These are phyloP conservation scores for Hippopotamus amphibius DNA, from an alignment of 2,113 vertebrate genomes.

Conservation along the genomic window DNA sequence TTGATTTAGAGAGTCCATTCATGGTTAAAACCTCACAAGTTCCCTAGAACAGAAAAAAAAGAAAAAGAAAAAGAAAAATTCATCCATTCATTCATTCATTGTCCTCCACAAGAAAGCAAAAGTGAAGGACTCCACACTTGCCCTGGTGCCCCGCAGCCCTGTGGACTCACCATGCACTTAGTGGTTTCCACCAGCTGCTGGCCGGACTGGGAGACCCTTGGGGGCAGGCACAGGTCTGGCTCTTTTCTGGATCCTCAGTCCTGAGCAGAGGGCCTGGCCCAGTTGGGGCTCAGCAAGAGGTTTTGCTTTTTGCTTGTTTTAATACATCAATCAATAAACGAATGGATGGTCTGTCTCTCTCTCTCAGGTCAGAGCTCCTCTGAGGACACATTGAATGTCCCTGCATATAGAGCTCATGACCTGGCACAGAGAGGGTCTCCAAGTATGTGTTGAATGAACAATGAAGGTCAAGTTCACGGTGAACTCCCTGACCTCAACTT, in stretches of 20 bases:
- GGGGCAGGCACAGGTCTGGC: not conserved
- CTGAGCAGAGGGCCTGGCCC: not conserved
- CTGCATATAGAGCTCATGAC: not conserved
- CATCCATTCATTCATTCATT: not conserved
- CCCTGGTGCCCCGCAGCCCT: not conserved
- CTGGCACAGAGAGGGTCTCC: not conserved
- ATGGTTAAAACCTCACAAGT: not conserved
- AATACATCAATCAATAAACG: not conserved
- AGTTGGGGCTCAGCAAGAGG: not conserved
- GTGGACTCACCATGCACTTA: not conserved
- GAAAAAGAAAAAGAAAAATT: not conserved
- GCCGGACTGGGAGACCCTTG: not conserved
- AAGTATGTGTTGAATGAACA: not conserved
- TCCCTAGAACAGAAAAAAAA: not conserved
- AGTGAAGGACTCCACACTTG: not conserved
- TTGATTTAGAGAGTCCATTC: slow-evolving; percentile 27
- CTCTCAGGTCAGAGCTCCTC: not conserved
- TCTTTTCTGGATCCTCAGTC: not conserved
- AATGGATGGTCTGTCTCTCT: not conserved
- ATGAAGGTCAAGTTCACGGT: not conserved
- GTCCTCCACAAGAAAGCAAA: not conserved
- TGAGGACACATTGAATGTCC: not conserved
- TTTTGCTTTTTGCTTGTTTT: not conserved
- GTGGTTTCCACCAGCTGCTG: not conserved
- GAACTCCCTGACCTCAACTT: not conserved